Percentiles rank a stretch among this genome's conserved stretches.
phyloP scores from a whole-genome alignment of 2,797 vertebrate genomes.

The Sebastiscus albofasciatus region DNA sequence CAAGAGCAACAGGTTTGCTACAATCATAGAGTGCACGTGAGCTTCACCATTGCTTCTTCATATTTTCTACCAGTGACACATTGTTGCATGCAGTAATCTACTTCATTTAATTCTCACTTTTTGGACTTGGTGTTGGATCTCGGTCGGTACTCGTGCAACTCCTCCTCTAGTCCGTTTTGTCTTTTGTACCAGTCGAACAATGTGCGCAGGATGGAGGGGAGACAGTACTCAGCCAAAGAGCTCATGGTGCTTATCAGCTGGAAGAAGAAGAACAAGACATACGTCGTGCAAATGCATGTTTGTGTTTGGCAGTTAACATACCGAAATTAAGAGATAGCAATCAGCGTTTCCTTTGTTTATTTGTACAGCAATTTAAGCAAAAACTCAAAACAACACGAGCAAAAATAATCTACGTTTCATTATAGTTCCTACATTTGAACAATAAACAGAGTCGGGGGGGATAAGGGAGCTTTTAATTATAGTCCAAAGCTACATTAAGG shows the following conservation, averaged over 20 bases:
- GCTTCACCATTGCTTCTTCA: neutral
- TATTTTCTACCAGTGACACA: neutral
- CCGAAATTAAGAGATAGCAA: constrained; percentile 48
- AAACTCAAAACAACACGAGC: neutral
- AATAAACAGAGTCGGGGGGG: neutral
- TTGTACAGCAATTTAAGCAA: constrained; percentile 28
- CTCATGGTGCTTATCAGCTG: constrained; percentile 98
- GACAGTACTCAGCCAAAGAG: constrained; percentile 96
- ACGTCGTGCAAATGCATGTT: constrained; percentile 48
- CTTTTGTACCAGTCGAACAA: constrained; percentile 99
- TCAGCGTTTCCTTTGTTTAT: constrained; percentile 69
- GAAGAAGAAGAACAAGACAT: constrained; percentile 40
- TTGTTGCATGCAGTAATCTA: neutral
- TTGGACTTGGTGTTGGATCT: constrained; percentile 96
- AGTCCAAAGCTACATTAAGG: neutral
- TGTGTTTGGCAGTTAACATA: constrained; percentile 52
- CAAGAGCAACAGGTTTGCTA: constrained; percentile 23
- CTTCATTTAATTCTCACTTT: constrained; percentile 82
- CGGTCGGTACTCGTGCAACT: constrained; percentile 94
- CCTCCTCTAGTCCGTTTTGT: constrained; percentile 96
- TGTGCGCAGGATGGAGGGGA: constrained; percentile 96
- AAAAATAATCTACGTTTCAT: neutral
- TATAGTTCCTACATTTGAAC: constrained; percentile 2
- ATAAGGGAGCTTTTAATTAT: neutral
- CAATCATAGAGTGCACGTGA: neutral